Conservation (phyloP, 2,797 vertebrate genomes). For the Aulostomus chinensis region DNA sequence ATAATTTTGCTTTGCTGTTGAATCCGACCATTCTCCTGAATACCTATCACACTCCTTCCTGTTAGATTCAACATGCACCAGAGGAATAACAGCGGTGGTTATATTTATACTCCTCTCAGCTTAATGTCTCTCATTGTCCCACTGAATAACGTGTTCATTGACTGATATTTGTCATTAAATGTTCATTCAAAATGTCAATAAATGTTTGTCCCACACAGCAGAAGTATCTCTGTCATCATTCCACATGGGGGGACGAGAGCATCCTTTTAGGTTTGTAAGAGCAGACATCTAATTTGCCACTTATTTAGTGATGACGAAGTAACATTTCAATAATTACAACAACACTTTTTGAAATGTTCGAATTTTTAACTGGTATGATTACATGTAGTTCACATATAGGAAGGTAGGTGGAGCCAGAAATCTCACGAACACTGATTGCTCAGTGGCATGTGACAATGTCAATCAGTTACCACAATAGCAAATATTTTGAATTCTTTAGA, state of each 20-base stretch:
- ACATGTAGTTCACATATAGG: background rate
- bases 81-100: background rate
- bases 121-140: background rate
- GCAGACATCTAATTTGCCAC: too few species aligned
- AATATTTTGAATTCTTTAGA: too few species aligned
- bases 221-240: background rate
- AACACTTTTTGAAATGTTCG: too few species aligned
- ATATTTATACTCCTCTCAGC: conserved; percentile 2
- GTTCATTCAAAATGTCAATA: conserved; percentile 46
- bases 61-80: background rate
- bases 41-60: background rate
- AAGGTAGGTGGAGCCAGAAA: conserved; percentile 36
- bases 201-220: conserved; percentile 35
- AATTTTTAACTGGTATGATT: too few species aligned
- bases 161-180: conserved; percentile 29
- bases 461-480: too few species aligned
- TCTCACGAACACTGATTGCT: background rate
- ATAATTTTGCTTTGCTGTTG: conserved; percentile 4
- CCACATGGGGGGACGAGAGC: too few species aligned
- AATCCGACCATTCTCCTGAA: conserved; percentile 3
- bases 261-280: too few species aligned
- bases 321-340: too few species aligned
- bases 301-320: too few species aligned
- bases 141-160: background rate
- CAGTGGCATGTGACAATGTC: too few species aligned